Conservation (phyloP, 37 sponge, comb jelly and placozoan species). For the Chondrilla cf. caribensis region DNA sequence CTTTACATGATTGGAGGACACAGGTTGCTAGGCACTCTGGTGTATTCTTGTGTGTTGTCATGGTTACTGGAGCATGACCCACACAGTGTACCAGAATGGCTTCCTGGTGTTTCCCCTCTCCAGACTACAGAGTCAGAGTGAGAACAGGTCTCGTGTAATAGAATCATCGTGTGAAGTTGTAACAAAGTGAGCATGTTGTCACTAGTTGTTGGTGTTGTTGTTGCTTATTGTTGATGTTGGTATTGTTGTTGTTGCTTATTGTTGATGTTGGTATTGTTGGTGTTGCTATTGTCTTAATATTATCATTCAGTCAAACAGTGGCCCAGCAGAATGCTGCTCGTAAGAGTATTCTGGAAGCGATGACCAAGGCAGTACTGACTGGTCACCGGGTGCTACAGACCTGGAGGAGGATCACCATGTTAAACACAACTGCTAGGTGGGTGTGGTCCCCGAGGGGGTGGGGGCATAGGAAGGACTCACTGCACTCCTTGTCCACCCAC, state of each 20-base stretch:
- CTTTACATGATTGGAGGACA: too few relatives aligned
- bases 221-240: too few relatives aligned
- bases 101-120: neutral
- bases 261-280: neutral
- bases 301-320: neutral
- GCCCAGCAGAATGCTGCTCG: conserved; percentile 34
- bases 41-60: too few relatives aligned
- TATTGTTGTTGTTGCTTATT: neutral
- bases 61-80: too few relatives aligned
- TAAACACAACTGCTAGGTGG: conserved; percentile 68
- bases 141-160: conserved; percentile 19
- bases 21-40: too few relatives aligned
- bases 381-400: conserved; percentile 43
- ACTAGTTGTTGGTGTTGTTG: neutral
- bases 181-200: conserved; percentile 29
- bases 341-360: conserved; percentile 42
- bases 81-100: too few relatives aligned
- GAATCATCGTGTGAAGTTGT: conserved; percentile 30
- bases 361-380: conserved; percentile 3
- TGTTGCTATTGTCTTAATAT: neutral
- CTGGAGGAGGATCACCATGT: conserved; percentile 61
- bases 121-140: conserved; percentile 45
- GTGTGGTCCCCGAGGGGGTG: neutral
- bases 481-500: neutral
- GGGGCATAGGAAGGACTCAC: neutral